Evolutionary conservation across 2,797 vertebrate species (phyloP), one percentile per base, ranked within the genome.

Genomic region (Characodon lateralis): DNA sequence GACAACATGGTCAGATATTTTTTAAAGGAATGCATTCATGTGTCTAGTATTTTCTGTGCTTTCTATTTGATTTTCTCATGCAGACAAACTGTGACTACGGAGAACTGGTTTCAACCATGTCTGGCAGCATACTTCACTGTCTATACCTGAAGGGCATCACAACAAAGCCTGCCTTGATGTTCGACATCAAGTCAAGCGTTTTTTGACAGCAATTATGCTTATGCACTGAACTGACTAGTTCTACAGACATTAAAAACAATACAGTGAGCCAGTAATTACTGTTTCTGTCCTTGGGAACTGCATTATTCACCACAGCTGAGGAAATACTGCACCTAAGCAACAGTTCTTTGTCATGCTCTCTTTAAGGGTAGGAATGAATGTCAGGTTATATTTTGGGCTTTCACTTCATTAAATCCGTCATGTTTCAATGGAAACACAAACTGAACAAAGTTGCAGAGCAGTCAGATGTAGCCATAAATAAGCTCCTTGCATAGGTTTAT

Each of bases 91-190:
- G 78, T 85, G 78, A 75, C 65, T 74, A 72, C 41, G n/a, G 79
- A 48, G 63, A 56, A 31, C 75, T 68, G 80, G 74, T 80, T 80
- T 78, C 35, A 79, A 72, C 72, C 69, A 56, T 2, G 68, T 43
- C 83, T 50, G 22, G 80, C 48, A 61, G 81, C 78, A 85, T 76
- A 71, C 31, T 61, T 69, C 51, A 58, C 51, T 69, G 56, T 76
- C 82, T 89, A 74, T 70, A 78, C 79, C 92, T 93, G 74, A 31
- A 76, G 86, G 84, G 80, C 74, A 56, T 76, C 77, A 73, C 72
- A 93, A 92, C 90, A 93, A 94, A 91, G 90, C 66, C 31, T 10
- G 68, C 74, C 48, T 89, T 94, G 80, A 89, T 35, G 76, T 79
- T 84, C 24, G 35, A 74, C 78, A 74, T 78, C 53, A 1, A 5